Percentiles rank a stretch among this genome's conserved stretches.
Evolutionary conservation across 2,113 vertebrate species (phyloP).

Genomic region (Struthio camelus): DNA sequence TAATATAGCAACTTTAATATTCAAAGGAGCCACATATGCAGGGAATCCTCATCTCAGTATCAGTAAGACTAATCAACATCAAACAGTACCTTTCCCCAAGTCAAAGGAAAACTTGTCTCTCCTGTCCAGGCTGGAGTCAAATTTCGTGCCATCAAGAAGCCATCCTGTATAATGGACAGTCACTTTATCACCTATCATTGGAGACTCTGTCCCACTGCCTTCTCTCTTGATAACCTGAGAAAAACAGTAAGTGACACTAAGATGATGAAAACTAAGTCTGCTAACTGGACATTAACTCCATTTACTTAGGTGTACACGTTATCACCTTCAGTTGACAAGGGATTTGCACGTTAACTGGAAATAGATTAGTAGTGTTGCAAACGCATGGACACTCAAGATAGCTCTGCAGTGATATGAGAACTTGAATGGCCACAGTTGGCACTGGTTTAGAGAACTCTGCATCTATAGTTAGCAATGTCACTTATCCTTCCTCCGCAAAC

Average conservation of each 20-base stretch:
- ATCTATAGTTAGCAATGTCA: neutral
- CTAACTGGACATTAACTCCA: neutral
- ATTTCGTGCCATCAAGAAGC: constrained; percentile 90
- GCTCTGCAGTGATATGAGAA: neutral
- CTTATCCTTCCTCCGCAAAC: neutral
- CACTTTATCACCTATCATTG: constrained; percentile 95
- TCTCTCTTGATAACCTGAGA: constrained; percentile 89
- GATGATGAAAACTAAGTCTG: neutral
- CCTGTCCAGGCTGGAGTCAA: constrained; percentile 94
- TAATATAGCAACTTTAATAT: neutral
- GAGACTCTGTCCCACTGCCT: constrained; percentile 85
- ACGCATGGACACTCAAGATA: constrained; percentile 10
- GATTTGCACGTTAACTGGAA: neutral
- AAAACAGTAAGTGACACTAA: neutral
- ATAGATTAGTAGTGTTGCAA: neutral
- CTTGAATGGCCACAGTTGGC: neutral
- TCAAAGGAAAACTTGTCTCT: constrained; percentile 94
- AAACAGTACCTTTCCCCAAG: constrained; percentile 90
- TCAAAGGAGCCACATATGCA: neutral
- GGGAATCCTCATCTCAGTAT: neutral
- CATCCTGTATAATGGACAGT: constrained; percentile 95
- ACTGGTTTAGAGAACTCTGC: neutral
- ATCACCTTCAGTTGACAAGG: neutral
- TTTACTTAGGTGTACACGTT: accelerated
- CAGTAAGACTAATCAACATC: neutral